Evolutionary conservation across 92 coral and sea anemone species (phyloP).

Genomic region (Porites lobata): DNA sequence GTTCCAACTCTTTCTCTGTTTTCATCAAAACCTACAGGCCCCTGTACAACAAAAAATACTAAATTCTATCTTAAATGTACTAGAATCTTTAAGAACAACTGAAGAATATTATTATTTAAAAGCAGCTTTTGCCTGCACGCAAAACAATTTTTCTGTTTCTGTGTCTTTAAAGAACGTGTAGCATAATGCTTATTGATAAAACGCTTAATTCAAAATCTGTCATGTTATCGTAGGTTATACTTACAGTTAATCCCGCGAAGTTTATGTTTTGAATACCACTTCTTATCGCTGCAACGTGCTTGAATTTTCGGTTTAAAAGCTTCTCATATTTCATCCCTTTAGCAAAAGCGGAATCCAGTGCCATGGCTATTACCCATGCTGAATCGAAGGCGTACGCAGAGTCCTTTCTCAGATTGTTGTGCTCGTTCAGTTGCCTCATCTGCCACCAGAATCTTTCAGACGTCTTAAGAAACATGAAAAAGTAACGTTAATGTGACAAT

Average conservation of each 20-base stretch:
- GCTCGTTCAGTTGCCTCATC: conserved; percentile 41
- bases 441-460: conserved; percentile 54
- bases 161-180: not conserved
- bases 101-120: not conserved
- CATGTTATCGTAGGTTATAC: not conserved
- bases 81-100: not conserved
- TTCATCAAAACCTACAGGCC: conserved; percentile 80
- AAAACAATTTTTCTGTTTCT: too few species aligned
- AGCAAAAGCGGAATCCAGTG: conserved; percentile 60
- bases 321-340: conserved; percentile 26
- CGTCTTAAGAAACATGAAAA: conserved; percentile 55
- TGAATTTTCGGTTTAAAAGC: conserved; percentile 3
- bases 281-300: conserved; percentile 18
- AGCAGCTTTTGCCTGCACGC: too few species aligned
- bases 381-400: conserved; percentile 89
- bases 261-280: conserved; percentile 20
- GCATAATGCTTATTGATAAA: too few species aligned
- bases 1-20: conserved; percentile 75
- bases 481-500: not conserved
- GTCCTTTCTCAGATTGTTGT: conserved; percentile 18
- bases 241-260: conserved; percentile 94
- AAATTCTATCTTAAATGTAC: not conserved
- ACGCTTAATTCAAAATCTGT: too few species aligned
- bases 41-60: conserved; percentile 45
- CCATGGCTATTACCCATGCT: conserved; percentile 85